Conservation (phyloP, 1,140 invertebrate species). For the Mylabris phalerata region DNA sequence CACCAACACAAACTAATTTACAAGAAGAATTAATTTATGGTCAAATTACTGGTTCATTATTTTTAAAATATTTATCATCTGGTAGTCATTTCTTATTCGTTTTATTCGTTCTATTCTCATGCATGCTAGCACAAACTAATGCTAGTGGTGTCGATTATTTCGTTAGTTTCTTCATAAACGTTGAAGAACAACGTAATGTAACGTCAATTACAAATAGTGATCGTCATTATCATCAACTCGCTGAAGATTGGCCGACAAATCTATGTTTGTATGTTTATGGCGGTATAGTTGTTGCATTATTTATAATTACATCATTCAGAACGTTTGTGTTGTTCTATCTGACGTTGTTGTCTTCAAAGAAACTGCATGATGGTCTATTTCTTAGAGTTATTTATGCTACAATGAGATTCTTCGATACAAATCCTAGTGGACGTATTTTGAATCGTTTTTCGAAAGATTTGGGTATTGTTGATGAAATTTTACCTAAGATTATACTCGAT, state of each 20-base stretch:
- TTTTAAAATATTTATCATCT: conserved; percentile 56
- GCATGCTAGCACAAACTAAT: conserved; percentile 59
- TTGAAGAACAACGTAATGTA: conserved; percentile 25
- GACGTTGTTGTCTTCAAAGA: conserved; percentile 48
- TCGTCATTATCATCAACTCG: background rate
- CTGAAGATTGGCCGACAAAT: conserved; percentile 24
- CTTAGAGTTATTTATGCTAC: conserved; percentile 68
- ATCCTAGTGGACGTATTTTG: conserved; percentile 48
- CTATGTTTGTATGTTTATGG: conserved; percentile 48
- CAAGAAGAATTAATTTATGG: conserved; percentile 40
- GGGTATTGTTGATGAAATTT: background rate
- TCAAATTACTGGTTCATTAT: conserved; percentile 36
- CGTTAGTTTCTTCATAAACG: conserved; percentile 63
- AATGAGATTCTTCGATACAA: conserved; percentile 84
- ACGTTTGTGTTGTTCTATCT: conserved; percentile 57
- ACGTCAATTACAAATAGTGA: background rate
- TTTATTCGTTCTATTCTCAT: conserved; percentile 48
- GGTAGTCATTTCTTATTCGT: conserved; percentile 57
- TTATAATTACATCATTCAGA: conserved; percentile 44
- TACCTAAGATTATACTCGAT: conserved; percentile 58
- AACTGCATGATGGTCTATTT: conserved; percentile 79
- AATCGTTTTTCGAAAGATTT: background rate
- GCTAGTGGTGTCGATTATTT: conserved; percentile 73
- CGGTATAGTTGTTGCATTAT: conserved; percentile 44
- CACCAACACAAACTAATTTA: conserved; percentile 29